Conservation (phyloP, 2,888 invertebrate species). For the Coenonympha glycerion region DNA sequence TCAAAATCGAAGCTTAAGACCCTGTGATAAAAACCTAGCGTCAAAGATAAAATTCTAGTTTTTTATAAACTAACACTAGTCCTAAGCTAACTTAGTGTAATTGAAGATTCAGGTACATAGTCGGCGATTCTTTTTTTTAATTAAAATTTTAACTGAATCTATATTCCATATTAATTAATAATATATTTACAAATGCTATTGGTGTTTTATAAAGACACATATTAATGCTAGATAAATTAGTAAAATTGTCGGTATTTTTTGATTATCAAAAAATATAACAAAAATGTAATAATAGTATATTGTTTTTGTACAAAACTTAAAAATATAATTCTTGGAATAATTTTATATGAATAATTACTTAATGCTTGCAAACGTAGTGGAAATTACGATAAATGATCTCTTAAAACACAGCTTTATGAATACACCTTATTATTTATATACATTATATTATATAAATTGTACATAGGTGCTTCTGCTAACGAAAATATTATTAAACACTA, state of each 20-base stretch:
- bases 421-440: constrained; percentile 39
- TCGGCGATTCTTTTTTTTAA: constrained; percentile 52
- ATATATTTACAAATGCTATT: constrained; percentile 54
- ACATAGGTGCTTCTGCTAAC: constrained; percentile 54
- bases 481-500: constrained; percentile 21
- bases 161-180: constrained; percentile 35
- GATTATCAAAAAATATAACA: background rate
- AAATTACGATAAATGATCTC: constrained; percentile 11
- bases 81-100: constrained; percentile 69
- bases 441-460: constrained; percentile 51
- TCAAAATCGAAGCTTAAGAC: constrained; percentile 46
- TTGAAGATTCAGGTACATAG: constrained; percentile 74
- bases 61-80: constrained; percentile 60
- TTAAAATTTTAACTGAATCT: constrained; percentile 48
- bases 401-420: constrained; percentile 22
- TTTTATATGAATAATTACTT: background rate
- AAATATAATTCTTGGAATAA: background rate
- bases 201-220: constrained; percentile 39
- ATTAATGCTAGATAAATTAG: constrained; percentile 6
- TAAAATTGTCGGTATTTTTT: background rate
- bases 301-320: constrained; percentile 6
- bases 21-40: constrained; percentile 69
- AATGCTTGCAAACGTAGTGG: background rate
- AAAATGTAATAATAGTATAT: background rate
- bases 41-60: constrained; percentile 63